phyloP scores from a whole-genome alignment of 2,113 vertebrate species.

The Cephalopterus ornatus region DNA sequence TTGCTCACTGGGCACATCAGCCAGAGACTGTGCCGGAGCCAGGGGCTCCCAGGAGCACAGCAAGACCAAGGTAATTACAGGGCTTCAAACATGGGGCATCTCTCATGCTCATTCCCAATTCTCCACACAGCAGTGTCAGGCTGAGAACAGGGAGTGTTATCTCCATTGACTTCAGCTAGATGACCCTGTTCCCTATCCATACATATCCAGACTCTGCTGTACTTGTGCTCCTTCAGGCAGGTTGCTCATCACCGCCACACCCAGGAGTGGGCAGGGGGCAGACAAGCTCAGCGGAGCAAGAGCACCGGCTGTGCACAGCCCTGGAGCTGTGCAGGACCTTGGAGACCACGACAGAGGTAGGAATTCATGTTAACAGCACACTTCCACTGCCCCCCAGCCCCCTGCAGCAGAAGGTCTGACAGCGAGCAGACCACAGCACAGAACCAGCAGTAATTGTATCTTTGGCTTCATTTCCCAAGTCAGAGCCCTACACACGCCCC shows the following conservation, averaged over 20 bases:
- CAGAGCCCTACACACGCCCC: fast-evolving
- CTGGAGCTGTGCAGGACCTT: fast-evolving
- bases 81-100: background rate
- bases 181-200: fast-evolving
- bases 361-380: background rate
- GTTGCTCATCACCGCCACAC: fast-evolving
- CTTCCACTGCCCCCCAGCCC: background rate
- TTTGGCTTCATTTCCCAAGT: background rate
- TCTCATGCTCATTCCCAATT: background rate
- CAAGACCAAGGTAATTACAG: background rate
- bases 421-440: background rate
- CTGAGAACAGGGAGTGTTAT: background rate
- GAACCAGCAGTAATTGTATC: background rate
- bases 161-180: background rate
- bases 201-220: background rate
- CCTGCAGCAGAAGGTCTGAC: background rate
- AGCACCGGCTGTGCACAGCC: fast-evolving
- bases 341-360: background rate
- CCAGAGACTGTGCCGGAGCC: background rate
- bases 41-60: background rate
- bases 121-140: background rate
- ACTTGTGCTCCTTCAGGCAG: background rate
- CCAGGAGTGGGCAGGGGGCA: background rate
- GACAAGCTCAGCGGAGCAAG: background rate
- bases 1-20: background rate